Percentiles rank a stretch among this genome's conserved stretches.
These are phyloP conservation scores for Carcina quercana DNA, from an alignment of 2,888 invertebrate species.

Conservation along the genomic window DNA sequence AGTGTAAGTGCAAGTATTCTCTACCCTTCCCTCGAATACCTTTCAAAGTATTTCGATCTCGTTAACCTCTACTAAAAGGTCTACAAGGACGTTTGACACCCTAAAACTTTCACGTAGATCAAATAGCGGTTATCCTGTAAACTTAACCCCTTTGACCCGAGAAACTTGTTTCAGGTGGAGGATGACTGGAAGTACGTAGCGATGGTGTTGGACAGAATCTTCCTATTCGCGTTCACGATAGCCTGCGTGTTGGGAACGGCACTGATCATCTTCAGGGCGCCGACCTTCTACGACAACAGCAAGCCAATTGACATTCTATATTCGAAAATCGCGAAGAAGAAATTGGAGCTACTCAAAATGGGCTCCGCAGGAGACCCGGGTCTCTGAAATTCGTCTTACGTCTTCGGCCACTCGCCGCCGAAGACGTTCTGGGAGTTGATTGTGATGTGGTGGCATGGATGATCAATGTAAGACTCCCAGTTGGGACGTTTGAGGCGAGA, in stretches of 20 bases:
- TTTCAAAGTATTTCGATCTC: no score
- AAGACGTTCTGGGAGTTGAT: slow-evolving; percentile 77
- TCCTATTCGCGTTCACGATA: slow-evolving; percentile 95
- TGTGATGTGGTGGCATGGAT: slow-evolving; percentile 75
- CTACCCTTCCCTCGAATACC: no score
- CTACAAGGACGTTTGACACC: no score
- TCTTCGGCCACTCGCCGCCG: slow-evolving; percentile 81
- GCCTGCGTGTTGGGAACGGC: slow-evolving; percentile 94
- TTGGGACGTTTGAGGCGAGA: slow-evolving; percentile 59
- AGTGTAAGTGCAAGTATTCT: slow-evolving; percentile 93
- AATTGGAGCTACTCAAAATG: slow-evolving; percentile 91
- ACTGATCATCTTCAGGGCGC: slow-evolving; percentile 91
- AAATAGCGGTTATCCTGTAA: no score
- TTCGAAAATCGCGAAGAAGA: slow-evolving; percentile 94
- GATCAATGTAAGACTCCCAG: slow-evolving; percentile 64
- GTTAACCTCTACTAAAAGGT: no score
- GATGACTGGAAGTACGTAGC: slow-evolving; percentile 99
- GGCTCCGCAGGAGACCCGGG: slow-evolving; percentile 81
- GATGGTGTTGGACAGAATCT: slow-evolving; percentile 97
- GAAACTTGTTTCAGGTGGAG: slow-evolving; percentile 82
- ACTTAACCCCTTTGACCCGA: no score
- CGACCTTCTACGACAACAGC: slow-evolving; percentile 92
- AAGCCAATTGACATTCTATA: slow-evolving; percentile 92
- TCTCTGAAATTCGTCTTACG: slow-evolving; percentile 80
- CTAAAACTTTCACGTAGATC: no score